These are phyloP conservation scores for Etheostoma spectabile DNA, from an alignment of 2,113 vertebrate genomes.

Conservation along the genomic window DNA sequence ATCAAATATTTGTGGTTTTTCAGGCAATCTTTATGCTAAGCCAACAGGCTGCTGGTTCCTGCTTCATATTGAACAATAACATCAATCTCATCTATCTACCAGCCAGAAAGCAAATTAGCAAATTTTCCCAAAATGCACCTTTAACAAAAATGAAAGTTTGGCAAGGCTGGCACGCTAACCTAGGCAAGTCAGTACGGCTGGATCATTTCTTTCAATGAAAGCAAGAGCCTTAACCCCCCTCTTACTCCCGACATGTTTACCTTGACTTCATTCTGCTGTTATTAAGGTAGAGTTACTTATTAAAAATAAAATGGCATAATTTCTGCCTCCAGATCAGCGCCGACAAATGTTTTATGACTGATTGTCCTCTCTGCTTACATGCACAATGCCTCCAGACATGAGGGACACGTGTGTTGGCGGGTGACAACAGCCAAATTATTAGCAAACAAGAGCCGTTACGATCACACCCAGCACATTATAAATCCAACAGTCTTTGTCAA, in stretches of 20 bases:
- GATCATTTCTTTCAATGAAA: no score
- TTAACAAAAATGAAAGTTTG: not conserved
- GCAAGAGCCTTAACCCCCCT: not conserved
- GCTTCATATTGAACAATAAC: not conserved
- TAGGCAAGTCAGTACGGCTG: not conserved
- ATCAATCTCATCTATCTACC: not conserved
- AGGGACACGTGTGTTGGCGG: constrained; percentile 1
- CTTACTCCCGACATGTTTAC: not conserved
- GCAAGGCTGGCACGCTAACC: not conserved
- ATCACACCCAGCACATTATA: constrained; percentile 1
- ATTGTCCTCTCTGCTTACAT: constrained; percentile 18
- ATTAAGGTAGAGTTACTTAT: not conserved
- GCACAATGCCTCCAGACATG: constrained; percentile 13
- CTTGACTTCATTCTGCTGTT: not conserved
- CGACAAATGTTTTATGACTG: constrained; percentile 24
- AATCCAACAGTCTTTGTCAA: not conserved
- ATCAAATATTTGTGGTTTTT: not conserved
- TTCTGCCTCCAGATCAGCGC: constrained; percentile 34
- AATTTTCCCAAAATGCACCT: not conserved
- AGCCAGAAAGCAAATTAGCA: not conserved
- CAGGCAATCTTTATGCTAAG: not conserved
- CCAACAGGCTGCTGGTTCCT: not conserved
- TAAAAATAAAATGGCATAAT: not conserved
- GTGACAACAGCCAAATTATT: constrained; percentile 2
- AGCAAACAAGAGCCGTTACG: not conserved